phyloP scores from a whole-genome alignment of 2,888 invertebrate species.

The Agelastica alni region DNA sequence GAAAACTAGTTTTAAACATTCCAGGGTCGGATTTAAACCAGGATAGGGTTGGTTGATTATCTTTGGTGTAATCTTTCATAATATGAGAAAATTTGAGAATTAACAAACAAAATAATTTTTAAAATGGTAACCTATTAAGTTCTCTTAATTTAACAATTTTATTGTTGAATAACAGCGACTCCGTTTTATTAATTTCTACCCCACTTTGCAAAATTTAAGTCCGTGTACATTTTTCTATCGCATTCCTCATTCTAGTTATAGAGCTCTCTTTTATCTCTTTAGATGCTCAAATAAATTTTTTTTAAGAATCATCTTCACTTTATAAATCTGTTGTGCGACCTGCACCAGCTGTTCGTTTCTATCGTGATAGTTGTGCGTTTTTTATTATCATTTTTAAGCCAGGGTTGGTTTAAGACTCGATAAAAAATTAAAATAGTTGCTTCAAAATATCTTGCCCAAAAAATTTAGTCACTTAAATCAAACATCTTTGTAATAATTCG shows the following conservation, averaged over 20 bases:
- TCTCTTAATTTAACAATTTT: too few species aligned
- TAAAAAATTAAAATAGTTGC: too few species aligned
- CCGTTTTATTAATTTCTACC: neutral
- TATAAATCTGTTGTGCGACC: slow-evolving; percentile 14
- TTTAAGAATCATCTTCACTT: slow-evolving; percentile 1
- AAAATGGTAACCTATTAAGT: too few species aligned
- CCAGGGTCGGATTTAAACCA: neutral
- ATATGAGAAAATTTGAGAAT: too few species aligned
- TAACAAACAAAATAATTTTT: too few species aligned
- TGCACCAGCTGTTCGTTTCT: slow-evolving; percentile 17
- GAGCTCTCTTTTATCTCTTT: slow-evolving; percentile 8
- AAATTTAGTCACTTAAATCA: too few species aligned
- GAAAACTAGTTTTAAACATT: slow-evolving; percentile 2
- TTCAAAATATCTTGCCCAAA: too few species aligned
- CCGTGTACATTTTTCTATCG: slow-evolving; percentile 3
- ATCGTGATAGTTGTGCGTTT: neutral
- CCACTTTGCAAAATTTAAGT: slow-evolving; percentile 5
- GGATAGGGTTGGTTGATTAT: too few species aligned
- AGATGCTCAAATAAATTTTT: slow-evolving; percentile 7
- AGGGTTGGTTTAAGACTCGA: neutral
- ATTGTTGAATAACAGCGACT: too few species aligned
- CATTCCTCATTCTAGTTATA: slow-evolving; percentile 15
- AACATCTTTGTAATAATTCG: too few species aligned
- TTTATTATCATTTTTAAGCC: neutral
- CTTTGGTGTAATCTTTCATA: too few species aligned